Conservation (phyloP, 2,113 vertebrate species). For the Pollimyrus isidori region DNA sequence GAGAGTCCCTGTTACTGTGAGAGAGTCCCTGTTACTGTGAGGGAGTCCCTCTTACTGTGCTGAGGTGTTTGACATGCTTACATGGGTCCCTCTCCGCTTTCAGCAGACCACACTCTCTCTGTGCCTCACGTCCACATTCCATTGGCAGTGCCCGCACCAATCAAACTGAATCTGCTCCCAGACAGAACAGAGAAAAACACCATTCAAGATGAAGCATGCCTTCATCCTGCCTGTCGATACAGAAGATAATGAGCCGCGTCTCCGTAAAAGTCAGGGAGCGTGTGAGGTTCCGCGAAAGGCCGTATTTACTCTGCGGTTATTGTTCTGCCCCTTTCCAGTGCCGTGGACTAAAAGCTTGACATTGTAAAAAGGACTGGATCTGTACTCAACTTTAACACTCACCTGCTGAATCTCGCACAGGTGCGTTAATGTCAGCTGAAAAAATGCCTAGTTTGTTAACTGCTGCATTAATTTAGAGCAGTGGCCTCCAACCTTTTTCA, state of each 20-base stretch:
- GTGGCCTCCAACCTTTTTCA: background rate
- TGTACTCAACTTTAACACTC: background rate
- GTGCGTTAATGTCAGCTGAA: background rate
- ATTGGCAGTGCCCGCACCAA: background rate
- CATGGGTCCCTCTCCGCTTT: background rate
- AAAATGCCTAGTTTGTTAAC: background rate
- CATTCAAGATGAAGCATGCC: background rate
- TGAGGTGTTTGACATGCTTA: background rate
- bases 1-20: no score
- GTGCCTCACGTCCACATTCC: background rate
- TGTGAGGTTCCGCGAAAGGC: background rate
- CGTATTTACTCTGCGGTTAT: background rate
- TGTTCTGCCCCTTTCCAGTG: background rate
- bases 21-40: no score
- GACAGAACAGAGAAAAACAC: background rate
- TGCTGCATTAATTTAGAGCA: background rate
- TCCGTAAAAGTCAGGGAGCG: background rate
- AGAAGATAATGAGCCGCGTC: background rate
- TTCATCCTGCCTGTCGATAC: background rate
- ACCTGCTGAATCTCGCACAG: background rate
- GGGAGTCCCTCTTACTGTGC: no score
- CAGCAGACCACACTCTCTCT: background rate
- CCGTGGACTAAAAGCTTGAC: background rate
- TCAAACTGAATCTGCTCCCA: background rate
- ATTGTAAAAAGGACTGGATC: background rate